Base-by-base conservation (phyloP, 2,797 vertebrate genomes). In the Cyprinella venusta region DNA sequence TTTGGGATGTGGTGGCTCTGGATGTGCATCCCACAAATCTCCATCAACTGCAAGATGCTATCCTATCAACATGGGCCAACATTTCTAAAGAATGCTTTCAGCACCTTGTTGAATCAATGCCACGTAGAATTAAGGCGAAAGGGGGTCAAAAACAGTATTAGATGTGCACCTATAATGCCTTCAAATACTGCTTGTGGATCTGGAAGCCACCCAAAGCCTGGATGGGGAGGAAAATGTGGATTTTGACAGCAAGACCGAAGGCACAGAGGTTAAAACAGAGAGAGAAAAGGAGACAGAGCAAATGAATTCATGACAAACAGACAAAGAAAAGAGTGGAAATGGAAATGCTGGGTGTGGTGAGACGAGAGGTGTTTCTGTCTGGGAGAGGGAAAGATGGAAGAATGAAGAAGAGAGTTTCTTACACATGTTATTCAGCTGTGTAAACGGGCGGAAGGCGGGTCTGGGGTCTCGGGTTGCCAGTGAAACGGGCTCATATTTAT, bases 341-440 rank as follows among this genome's bases (percentile, higher is more conserved):
- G 75, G 75, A 69, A 81, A 86, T 56, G 48, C 6, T 54, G 82
- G 80, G 77, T 67, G 76, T 48, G 78, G 79, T 80, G 52, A 68
- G 69, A 74, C 75, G 30, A 52, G 86, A 86, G 78, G 72, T 83
- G 81, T 83, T 83, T 77, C 75, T 83, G 81, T 83, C 81, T 83
- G 81, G 33, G 54, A 84, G 69, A 69, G 63, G 61, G 69, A 24
- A 63, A 83, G 80, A 83, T 64, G 26, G 79, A 74, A 82, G 30
- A 64, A 74, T 70, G 74, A 74, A 81, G 64, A 71, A 36, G 88
- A 91, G 89, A 88, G 87, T 91, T 94, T 94, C 80, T 81, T 93
- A 91, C 94, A 95, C 94, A 95, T 95, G 95, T 91, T 92, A 87
- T 91, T 95, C 95, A 95, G 95, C 95, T 95, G 95, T 95, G 94